These are phyloP conservation scores for Tragelaphus imberbis DNA, from an alignment of 2,113 vertebrate genomes.

Conservation along the genomic window DNA sequence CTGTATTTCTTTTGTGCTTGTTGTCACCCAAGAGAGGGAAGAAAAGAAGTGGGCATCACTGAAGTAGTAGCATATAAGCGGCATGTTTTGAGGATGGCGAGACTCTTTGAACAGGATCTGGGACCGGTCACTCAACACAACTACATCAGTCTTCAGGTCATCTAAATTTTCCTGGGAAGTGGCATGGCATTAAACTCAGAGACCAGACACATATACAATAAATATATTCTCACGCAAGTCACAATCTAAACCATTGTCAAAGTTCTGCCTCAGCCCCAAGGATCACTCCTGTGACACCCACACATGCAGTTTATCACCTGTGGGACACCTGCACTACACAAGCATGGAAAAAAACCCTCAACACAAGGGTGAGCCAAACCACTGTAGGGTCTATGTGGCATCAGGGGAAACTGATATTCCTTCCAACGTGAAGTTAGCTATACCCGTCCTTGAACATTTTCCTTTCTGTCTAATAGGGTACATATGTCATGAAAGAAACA, in stretches of 20 bases:
- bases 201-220: neutral
- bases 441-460: neutral
- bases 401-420: neutral
- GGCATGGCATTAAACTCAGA: neutral
- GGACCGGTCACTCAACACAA: slow-evolving; percentile 67
- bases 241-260: neutral
- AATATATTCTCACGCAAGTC: neutral
- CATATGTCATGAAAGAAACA: neutral
- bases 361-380: neutral
- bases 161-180: neutral
- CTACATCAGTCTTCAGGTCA: neutral
- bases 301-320: neutral
- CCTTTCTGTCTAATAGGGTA: neutral
- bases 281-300: neutral
- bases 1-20: slow-evolving; percentile 50
- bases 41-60: slow-evolving; percentile 54
- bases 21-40: slow-evolving; percentile 66
- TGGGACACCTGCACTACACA: neutral
- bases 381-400: neutral
- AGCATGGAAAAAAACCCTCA: neutral
- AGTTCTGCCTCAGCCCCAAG: neutral
- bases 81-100: slow-evolving; percentile 60
- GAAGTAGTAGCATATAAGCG: slow-evolving; percentile 53
- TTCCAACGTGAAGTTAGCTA: neutral
- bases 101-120: slow-evolving; percentile 65